Evolutionary conservation across 2,797 vertebrate genomes (phyloP).

Genomic region (Hyperoplus immaculatus): DNA sequence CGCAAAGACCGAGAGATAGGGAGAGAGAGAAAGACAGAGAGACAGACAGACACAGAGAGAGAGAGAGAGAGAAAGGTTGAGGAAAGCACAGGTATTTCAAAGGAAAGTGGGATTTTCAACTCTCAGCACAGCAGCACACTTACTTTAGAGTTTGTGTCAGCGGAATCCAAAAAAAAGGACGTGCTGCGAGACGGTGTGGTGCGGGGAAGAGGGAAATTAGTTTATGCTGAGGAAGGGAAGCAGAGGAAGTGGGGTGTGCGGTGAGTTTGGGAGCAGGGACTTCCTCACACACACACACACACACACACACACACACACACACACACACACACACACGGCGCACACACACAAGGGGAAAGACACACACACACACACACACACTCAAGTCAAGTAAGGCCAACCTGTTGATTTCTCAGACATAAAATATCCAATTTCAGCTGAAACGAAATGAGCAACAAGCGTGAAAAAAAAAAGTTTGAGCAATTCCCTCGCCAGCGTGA

Average conservation of each 20-base stretch:
- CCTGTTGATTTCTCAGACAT: neutral
- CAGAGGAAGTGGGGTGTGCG: constrained; percentile 78
- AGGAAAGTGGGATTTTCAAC: constrained; percentile 30
- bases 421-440: neutral
- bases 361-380: constrained; percentile 27
- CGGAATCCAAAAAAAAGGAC: constrained; percentile 41
- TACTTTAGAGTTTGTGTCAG: constrained; percentile 61
- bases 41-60: constrained; percentile 5
- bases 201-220: constrained; percentile 59
- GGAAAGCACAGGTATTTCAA: constrained; percentile 47
- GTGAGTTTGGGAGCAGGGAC: constrained; percentile 68
- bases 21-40: constrained; percentile 2
- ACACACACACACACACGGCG: constrained; percentile 23
- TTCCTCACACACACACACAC: constrained; percentile 72
- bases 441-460: neutral
- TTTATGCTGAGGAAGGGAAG: constrained; percentile 64
- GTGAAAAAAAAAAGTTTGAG: constrained; percentile 2
- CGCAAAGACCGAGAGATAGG: constrained; percentile 11
- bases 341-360: constrained; percentile 37
- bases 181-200: constrained; percentile 49
- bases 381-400: neutral
- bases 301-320: constrained; percentile 29
- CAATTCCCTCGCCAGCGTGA: neutral
- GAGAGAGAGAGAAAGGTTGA: constrained; percentile 5
- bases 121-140: constrained; percentile 44